Conservation (phyloP, 2,113 vertebrate genomes). For the Ranitomeya variabilis region DNA sequence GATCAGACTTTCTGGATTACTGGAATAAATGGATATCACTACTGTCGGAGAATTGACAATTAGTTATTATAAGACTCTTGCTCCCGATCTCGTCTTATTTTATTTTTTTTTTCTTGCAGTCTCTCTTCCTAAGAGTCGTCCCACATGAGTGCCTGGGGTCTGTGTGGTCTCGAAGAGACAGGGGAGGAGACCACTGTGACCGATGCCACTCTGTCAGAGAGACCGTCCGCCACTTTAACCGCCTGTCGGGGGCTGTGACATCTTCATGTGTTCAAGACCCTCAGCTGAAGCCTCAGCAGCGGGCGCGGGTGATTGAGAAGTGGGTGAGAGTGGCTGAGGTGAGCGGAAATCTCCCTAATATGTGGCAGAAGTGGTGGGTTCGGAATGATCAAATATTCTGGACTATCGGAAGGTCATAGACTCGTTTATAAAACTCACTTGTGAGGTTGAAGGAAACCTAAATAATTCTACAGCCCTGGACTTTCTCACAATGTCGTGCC, state of each 20-base stretch:
- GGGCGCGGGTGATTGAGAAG: conserved; percentile 86
- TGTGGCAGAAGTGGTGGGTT: no score
- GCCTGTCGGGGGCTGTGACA: conserved; percentile 81
- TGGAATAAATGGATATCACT: neutral
- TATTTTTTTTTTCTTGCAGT: conserved; percentile 65
- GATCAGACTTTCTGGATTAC: no score
- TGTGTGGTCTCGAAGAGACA: conserved; percentile 87
- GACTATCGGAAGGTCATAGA: neutral
- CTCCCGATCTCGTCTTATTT: neutral
- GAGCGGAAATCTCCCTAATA: conserved; percentile 8
- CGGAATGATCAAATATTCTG: neutral
- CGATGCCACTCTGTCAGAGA: conserved; percentile 85
- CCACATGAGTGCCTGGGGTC: conserved; percentile 89
- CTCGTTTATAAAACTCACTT: no score
- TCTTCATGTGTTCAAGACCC: conserved; percentile 81
- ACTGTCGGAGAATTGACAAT: neutral
- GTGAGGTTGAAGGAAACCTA: no score
- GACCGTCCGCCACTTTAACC: conserved; percentile 89
- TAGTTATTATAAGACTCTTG: neutral
- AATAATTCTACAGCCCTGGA: no score
- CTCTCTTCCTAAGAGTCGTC: conserved; percentile 84
- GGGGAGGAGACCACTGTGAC: conserved; percentile 77
- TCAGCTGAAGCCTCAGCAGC: conserved; percentile 79
- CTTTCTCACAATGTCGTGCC: no score
- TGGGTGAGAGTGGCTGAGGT: conserved; percentile 92